Percentiles rank a stretch among this genome's conserved stretches.
Evolutionary conservation across 2,888 invertebrate species (phyloP).

Genomic region (Apomyelois bistriatella): DNA sequence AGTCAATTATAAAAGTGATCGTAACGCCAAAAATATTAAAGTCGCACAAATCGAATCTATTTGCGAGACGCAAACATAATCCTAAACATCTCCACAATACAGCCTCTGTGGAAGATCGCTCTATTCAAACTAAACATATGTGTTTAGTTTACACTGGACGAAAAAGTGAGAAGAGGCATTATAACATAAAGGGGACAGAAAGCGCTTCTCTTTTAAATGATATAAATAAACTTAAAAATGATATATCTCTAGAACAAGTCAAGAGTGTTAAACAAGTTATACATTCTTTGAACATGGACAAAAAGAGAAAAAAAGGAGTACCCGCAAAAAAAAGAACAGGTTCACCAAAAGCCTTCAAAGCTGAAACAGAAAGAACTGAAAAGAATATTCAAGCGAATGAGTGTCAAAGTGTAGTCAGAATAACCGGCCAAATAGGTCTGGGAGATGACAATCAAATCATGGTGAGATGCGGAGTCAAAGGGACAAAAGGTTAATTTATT

Average conservation of each 20-base stretch:
- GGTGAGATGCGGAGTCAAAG: slow-evolving; percentile 52
- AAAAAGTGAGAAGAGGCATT: slow-evolving; percentile 40
- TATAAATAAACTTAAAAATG: slow-evolving; percentile 30
- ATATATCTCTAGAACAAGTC: slow-evolving; percentile 31
- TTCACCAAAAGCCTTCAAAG: slow-evolving; percentile 11
- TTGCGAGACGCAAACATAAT: slow-evolving; percentile 30
- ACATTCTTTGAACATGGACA: slow-evolving; percentile 51
- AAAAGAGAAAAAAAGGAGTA: slow-evolving; percentile 28
- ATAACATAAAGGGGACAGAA: slow-evolving; percentile 50
- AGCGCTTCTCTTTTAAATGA: slow-evolving; percentile 40
- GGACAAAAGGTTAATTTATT: slow-evolving; percentile 42
- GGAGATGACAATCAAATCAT: slow-evolving; percentile 53
- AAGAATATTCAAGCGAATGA: neutral
- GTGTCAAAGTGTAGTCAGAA: slow-evolving; percentile 36
- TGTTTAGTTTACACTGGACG: slow-evolving; percentile 41
- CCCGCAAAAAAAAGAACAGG: neutral
- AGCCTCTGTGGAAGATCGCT: slow-evolving; percentile 46
- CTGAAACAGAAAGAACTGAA: neutral
- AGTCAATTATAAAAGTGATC: slow-evolving; percentile 52
- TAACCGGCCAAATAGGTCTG: slow-evolving; percentile 55
- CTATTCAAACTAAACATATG: slow-evolving; percentile 40
- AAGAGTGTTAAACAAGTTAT: slow-evolving; percentile 38
- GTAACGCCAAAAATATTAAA: slow-evolving; percentile 44
- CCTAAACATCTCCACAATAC: slow-evolving; percentile 36
- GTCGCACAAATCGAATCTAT: slow-evolving; percentile 30